Evolutionary conservation across 23 tunicate species (phyloP).

Genomic region (Botrylloides violaceus): DNA sequence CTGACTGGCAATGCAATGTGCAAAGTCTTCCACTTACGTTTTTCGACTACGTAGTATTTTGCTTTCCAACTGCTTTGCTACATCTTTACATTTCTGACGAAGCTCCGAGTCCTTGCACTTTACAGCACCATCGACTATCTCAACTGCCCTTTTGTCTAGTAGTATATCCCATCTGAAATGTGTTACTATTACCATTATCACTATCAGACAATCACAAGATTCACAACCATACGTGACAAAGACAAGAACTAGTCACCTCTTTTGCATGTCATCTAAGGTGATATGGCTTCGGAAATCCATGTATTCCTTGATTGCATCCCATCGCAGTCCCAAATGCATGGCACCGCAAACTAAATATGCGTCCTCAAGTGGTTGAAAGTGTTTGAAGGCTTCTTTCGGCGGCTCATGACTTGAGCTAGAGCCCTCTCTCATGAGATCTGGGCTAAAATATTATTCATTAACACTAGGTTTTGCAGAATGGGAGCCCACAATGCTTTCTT

Average conservation of each 20-base stretch:
- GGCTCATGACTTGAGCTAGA: no score
- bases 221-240: no score
- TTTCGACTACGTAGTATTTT: neutral
- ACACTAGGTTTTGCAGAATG: no score
- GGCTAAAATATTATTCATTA: no score
- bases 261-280: neutral
- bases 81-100: neutral
- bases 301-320: conserved; percentile 1
- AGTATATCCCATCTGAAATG: neutral
- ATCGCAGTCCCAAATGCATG: conserved; percentile 16
- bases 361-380: no score
- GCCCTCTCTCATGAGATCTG: no score
- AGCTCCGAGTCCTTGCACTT: neutral
- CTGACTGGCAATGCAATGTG: neutral
- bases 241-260: neutral
- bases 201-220: no score
- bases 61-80: neutral
- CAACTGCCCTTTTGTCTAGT: neutral
- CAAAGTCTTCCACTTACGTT: neutral
- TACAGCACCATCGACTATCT: neutral
- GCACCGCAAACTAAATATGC: conserved; percentile 17
- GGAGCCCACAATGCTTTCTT: no score
- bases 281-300: conserved; percentile 6
- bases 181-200: neutral
- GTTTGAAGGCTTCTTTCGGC: no score